phyloP scores from a whole-genome alignment of 2,797 vertebrate species.

The Sitta carolinensis region DNA sequence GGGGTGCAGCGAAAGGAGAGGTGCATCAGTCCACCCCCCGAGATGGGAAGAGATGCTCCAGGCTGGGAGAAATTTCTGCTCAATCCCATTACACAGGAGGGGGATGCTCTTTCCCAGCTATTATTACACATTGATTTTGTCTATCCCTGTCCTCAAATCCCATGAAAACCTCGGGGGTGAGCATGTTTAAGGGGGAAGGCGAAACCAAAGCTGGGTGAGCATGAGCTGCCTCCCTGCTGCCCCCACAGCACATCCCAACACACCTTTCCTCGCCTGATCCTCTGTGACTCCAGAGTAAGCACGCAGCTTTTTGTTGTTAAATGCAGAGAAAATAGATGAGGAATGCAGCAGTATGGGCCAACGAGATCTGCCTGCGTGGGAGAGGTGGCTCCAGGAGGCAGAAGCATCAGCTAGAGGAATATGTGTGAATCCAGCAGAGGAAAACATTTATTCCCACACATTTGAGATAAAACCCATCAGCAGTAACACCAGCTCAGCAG shows the following conservation, averaged over 20 bases:
- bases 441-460: not conserved
- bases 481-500: not conserved
- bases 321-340: not conserved
- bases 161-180: not conserved
- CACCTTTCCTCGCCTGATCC: not conserved
- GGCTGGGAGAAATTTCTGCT: not conserved
- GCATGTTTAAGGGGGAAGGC: accelerated
- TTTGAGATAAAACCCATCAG: not conserved
- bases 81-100: not conserved
- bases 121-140: not conserved
- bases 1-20: not conserved
- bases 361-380: not conserved
- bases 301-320: accelerated
- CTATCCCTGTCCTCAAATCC: not conserved
- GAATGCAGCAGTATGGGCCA: not conserved
- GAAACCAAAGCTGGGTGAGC: not conserved
- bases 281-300: not conserved
- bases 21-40: accelerated
- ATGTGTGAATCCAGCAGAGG: not conserved
- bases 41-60: not conserved
- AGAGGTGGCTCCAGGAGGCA: not conserved
- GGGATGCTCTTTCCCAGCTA: not conserved
- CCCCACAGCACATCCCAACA: not conserved
- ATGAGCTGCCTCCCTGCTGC: accelerated
- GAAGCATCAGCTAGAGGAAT: not conserved